Conservation (phyloP, 1,140 invertebrate genomes). For the Drosophila santomea region DNA sequence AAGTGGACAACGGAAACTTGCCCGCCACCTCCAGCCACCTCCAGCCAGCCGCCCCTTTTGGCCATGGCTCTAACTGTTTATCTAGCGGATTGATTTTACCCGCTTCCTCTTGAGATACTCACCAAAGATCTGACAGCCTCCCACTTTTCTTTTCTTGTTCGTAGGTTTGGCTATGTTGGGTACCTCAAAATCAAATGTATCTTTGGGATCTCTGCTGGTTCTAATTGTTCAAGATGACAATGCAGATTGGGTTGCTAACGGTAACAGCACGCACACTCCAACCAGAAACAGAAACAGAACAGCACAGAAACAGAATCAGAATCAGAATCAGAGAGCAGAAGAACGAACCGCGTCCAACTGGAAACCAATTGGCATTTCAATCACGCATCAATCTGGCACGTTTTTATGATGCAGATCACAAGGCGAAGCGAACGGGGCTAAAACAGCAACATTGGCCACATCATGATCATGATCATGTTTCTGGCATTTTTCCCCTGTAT, state of each 20-base stretch:
- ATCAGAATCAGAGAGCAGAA: not conserved
- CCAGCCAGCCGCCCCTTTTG: conserved; percentile 19
- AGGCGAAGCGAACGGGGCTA: conserved; percentile 50
- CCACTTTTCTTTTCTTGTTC: conserved; percentile 36
- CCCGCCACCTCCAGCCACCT: not conserved
- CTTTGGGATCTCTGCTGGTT: conserved; percentile 28
- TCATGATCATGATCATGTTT: conserved; percentile 54
- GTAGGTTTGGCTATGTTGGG: too few relatives aligned
- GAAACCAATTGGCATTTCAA: conserved; percentile 81
- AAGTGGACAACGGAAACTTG: conserved; percentile 62
- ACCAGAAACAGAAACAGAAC: not conserved
- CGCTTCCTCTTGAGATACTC: conserved; percentile 5
- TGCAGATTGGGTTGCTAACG: conserved; percentile 68
- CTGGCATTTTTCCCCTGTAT: conserved; percentile 9
- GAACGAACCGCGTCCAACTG: conserved; percentile 26
- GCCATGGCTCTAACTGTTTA: conserved; percentile 59
- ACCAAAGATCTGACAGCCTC: conserved; percentile 35
- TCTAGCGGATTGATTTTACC: conserved; percentile 54
- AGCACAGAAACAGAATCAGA: too few relatives aligned
- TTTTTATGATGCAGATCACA: conserved; percentile 84
- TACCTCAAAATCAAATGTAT: conserved; percentile 37
- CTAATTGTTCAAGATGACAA: conserved; percentile 77
- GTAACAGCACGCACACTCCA: conserved; percentile 61
- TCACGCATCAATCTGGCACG: conserved; percentile 84
- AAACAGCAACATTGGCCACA: conserved; percentile 17